These are phyloP conservation scores for Pristionchus mayeri DNA, from an alignment of 2,888 invertebrate genomes.

Conservation along the genomic window DNA sequence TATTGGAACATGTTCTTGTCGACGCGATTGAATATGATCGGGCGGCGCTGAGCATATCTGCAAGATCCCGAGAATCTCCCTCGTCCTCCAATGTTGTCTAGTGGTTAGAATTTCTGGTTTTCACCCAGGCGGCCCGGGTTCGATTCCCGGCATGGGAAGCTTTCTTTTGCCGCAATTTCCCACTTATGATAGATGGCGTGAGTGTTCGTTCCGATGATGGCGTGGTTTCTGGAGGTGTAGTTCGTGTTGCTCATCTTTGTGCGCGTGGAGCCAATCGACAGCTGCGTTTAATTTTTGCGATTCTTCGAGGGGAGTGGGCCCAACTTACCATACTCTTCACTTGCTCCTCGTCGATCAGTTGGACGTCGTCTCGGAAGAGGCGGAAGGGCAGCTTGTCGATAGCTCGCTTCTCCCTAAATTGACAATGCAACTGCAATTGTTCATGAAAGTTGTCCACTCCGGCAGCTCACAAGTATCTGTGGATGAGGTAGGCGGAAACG, in stretches of 20 bases:
- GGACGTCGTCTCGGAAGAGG: slow-evolving; percentile 63
- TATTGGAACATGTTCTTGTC: slow-evolving; percentile 60
- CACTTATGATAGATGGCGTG: slow-evolving; percentile 64
- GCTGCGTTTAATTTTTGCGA: slow-evolving; percentile 41
- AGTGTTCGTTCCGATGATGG: slow-evolving; percentile 70
- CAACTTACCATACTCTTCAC: slow-evolving; percentile 60
- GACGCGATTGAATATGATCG: slow-evolving; percentile 60
- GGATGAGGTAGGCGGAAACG: slow-evolving; percentile 54
- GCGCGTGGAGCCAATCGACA: slow-evolving; percentile 63
- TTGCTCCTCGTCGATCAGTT: slow-evolving; percentile 66
- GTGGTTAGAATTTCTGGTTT: slow-evolving; percentile 75
- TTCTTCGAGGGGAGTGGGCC: neutral
- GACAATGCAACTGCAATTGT: neutral
- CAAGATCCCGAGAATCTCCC: neutral
- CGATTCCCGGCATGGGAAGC: slow-evolving; percentile 74
- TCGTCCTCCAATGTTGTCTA: slow-evolving; percentile 70
- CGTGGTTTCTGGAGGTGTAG: slow-evolving; percentile 67
- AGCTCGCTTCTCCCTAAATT: slow-evolving; percentile 59
- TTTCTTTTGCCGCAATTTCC: neutral
- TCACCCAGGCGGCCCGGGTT: slow-evolving; percentile 75
- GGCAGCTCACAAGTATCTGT: neutral
- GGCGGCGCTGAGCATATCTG: slow-evolving; percentile 61
- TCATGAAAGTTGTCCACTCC: no score
- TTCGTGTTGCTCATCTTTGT: slow-evolving; percentile 67
- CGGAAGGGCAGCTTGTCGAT: slow-evolving; percentile 64